A percentile compares a stretch with the other conserved stretches of the same genome.
These are phyloP conservation scores for Puffinus mauretanicus DNA, from an alignment of 2,113 vertebrate genomes.

Conservation along the genomic window DNA sequence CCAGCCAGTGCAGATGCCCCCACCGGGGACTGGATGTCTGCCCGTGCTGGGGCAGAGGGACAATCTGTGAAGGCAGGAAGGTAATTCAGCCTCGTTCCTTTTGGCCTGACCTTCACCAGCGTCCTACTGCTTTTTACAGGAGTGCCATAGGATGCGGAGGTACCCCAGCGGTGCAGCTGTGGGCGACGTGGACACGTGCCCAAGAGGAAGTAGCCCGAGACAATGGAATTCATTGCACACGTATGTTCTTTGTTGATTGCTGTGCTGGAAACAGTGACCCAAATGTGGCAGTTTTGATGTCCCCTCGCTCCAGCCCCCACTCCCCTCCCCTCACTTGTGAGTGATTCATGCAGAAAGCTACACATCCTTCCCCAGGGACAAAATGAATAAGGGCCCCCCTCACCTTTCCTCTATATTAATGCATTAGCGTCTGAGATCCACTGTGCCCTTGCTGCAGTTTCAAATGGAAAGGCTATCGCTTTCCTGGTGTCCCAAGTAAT, in stretches of 20 bases:
- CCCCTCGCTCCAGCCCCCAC: not conserved
- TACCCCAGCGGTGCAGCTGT: not conserved
- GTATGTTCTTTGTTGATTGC: not conserved
- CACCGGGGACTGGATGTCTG: not conserved
- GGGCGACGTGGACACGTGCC: not conserved
- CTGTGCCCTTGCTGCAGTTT: not conserved
- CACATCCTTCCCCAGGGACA: not conserved
- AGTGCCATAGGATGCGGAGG: not conserved
- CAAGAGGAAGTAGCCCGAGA: slow-evolving; percentile 29
- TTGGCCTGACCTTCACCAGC: not conserved
- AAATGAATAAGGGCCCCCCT: not conserved
- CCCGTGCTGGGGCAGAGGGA: not conserved
- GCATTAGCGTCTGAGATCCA: not conserved
- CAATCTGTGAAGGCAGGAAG: not conserved
- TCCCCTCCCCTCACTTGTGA: not conserved
- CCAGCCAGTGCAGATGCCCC: not conserved
- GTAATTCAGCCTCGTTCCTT: not conserved
- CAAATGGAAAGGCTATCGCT: not conserved
- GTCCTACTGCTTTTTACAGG: not conserved
- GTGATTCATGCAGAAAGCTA: not conserved
- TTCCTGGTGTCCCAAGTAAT: not conserved
- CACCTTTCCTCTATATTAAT: not conserved
- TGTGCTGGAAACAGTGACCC: slow-evolving; percentile 5
- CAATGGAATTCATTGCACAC: slow-evolving; percentile 35
- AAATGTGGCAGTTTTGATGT: not conserved